phyloP scores from a whole-genome alignment of 2,888 invertebrate species.

The Lochmaea capreae region DNA sequence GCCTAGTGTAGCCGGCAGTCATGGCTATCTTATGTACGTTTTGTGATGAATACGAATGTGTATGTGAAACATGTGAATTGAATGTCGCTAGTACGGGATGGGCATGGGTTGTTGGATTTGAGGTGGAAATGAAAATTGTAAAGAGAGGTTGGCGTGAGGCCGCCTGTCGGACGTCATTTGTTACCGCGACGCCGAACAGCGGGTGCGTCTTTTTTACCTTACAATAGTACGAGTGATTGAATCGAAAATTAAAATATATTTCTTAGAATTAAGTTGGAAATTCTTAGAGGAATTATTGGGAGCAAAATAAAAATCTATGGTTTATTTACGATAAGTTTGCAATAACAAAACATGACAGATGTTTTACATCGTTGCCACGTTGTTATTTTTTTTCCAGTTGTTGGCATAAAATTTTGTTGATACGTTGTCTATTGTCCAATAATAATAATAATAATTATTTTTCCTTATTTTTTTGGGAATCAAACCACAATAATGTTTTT shows the following conservation, averaged over 20 bases:
- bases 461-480: too few relatives aligned
- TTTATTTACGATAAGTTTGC: too few relatives aligned
- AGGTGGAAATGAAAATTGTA: slow-evolving; percentile 33
- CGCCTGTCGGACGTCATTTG: slow-evolving; percentile 48
- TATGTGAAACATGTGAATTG: slow-evolving; percentile 23
- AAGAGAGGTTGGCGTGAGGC: slow-evolving; percentile 43
- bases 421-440: too few relatives aligned
- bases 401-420: too few relatives aligned
- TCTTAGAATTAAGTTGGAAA: too few relatives aligned
- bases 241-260: slow-evolving; percentile 4
- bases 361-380: too few relatives aligned
- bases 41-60: slow-evolving; percentile 63
- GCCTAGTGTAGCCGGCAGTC: slow-evolving; percentile 49
- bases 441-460: too few relatives aligned
- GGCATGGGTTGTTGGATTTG: slow-evolving; percentile 38
- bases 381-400: too few relatives aligned
- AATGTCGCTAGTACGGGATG: slow-evolving; percentile 32
- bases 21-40: slow-evolving; percentile 51
- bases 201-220: slow-evolving; percentile 34
- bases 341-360: too few relatives aligned
- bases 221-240: slow-evolving; percentile 24
- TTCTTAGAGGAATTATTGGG: too few relatives aligned
- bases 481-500: too few relatives aligned
- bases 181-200: slow-evolving; percentile 42
- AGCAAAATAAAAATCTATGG: too few relatives aligned